These are phyloP conservation scores for Andricus quercusramuli DNA, from an alignment of 2,888 invertebrate species.

Conservation along the genomic window DNA sequence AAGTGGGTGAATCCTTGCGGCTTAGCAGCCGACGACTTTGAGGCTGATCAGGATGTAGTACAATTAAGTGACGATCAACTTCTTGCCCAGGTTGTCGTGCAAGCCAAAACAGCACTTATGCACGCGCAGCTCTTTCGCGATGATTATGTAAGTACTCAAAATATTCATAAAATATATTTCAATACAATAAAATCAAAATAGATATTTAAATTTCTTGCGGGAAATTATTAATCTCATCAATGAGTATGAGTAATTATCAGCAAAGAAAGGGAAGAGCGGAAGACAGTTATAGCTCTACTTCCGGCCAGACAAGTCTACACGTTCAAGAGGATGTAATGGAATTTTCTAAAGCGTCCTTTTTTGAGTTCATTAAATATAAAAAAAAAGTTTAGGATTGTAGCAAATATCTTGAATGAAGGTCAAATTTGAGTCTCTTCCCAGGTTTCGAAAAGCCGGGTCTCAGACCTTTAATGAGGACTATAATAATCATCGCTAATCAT, in stretches of 20 bases:
- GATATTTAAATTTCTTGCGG: not conserved
- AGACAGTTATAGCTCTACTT: constrained; percentile 72
- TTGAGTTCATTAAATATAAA: not conserved
- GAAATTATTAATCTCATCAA: not conserved
- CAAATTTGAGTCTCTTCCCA: not conserved
- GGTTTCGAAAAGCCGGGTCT: not conserved
- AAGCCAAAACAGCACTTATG: constrained; percentile 77
- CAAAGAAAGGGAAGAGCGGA: constrained; percentile 66
- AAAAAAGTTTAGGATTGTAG: not conserved
- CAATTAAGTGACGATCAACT: constrained; percentile 75
- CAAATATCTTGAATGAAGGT: not conserved
- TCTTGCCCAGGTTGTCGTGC: constrained; percentile 77
- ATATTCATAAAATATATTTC: not conserved
- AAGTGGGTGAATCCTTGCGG: constrained; percentile 81
- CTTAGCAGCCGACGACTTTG: constrained; percentile 70
- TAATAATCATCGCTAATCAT: constrained; percentile 36
- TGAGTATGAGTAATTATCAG: constrained; percentile 27
- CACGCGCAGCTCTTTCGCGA: constrained; percentile 78
- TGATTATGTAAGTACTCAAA: constrained; percentile 78
- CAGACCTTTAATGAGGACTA: not conserved
- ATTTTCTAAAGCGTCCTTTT: not conserved
- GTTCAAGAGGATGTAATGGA: not conserved
- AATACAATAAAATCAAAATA: not conserved
- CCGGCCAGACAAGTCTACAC: constrained; percentile 63
- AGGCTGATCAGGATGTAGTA: constrained; percentile 68